Evolutionary conservation across 2,113 vertebrate genomes (phyloP).

Genomic region (Bothrops jararaca): DNA sequence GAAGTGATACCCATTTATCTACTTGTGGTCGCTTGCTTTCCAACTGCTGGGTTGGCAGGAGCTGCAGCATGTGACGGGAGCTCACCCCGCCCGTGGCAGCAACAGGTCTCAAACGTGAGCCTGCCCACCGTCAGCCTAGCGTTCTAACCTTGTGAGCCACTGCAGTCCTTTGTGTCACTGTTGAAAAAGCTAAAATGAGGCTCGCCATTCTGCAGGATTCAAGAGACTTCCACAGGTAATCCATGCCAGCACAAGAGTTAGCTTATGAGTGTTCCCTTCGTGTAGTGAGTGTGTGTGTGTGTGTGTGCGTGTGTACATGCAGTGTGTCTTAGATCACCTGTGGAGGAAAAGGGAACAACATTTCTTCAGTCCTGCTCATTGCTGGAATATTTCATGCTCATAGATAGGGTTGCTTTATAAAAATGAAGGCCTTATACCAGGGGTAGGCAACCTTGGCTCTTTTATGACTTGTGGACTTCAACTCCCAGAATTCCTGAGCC

Average conservation of each 20-base stretch:
- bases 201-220: background rate
- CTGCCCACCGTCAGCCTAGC: background rate
- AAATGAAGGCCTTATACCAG: slow-evolving; percentile 1
- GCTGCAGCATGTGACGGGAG: background rate
- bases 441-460: too few species aligned
- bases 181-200: background rate
- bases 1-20: background rate
- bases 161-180: background rate
- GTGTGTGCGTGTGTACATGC: background rate
- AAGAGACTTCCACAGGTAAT: background rate
- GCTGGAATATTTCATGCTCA: background rate
- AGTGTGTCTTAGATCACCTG: background rate
- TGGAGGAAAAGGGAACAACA: background rate
- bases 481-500: too few species aligned
- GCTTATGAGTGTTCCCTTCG: background rate
- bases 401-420: background rate
- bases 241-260: background rate
- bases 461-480: too few species aligned
- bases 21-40: background rate
- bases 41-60: background rate
- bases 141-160: background rate
- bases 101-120: background rate
- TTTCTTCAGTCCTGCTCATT: background rate
- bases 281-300: background rate
- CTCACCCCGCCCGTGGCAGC: fast-evolving